Percentiles rank a stretch among this genome's conserved stretches.
phyloP scores from a whole-genome alignment of 2,888 invertebrate genomes.

The Punctoribates punctum region DNA sequence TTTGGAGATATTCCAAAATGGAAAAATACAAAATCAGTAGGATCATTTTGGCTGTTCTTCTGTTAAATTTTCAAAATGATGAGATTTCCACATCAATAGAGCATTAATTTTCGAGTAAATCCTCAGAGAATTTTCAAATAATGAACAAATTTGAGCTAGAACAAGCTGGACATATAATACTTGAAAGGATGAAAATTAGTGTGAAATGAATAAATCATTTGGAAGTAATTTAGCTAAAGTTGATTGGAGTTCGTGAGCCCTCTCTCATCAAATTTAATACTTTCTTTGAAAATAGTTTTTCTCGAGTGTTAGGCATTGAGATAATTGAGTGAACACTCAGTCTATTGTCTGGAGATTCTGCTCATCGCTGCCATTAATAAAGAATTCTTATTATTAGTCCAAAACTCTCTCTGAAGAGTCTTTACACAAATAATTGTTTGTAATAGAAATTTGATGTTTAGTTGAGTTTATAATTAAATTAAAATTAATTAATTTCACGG shows the following conservation, averaged over 20 bases:
- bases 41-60: too few relatives aligned
- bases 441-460: neutral
- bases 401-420: neutral
- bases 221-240: neutral
- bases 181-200: neutral
- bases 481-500: too few relatives aligned
- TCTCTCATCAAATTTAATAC: neutral
- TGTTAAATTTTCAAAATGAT: too few relatives aligned
- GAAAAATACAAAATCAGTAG: too few relatives aligned
- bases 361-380: neutral
- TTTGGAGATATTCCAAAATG: too few relatives aligned
- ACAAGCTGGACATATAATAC: too few relatives aligned
- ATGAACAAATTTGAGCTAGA: too few relatives aligned
- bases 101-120: too few relatives aligned
- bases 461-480: too few relatives aligned
- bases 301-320: neutral
- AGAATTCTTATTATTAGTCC: neutral
- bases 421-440: neutral
- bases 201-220: neutral
- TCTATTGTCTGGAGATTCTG: conserved; percentile 9
- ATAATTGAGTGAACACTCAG: neutral
- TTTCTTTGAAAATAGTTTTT: neutral
- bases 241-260: neutral
- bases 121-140: too few relatives aligned
- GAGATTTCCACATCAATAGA: too few relatives aligned